Base-by-base conservation (phyloP, 2,888 invertebrate genomes). In the Thyatira batis region DNA sequence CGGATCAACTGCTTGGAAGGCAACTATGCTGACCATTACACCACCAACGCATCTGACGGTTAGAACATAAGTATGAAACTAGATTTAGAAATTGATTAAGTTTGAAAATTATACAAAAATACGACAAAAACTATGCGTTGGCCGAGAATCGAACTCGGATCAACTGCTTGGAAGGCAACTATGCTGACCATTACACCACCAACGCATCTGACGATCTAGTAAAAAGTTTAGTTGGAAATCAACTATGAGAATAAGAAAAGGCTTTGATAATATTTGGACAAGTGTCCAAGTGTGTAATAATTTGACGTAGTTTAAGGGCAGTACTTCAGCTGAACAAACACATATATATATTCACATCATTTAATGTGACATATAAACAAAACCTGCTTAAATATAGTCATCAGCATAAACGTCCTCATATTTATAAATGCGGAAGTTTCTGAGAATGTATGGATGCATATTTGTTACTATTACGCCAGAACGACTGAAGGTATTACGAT, bases 161-260 rank as follows among this genome's bases (percentile, higher is more conserved):
- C 92, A 92, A 92, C 92, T 92, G 92, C 92, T 92, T 92, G 92
- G 92, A 92, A 92, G 92, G 92, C 92, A 92, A 92, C 92, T 92
- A 92, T 92, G 92, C 92, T 92, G 90, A 92, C 92, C 92, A 92
- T 92, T 92, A 92, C 92, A 92, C 92, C 92, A 92, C 92, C 92
- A 83, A 88, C 92, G 92, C 92, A 72, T 25, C 56, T 80, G 61
- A 0, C 0, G 0, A 0, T 11, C 11, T 8, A 13, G 11, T 17
- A 0, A 5, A 48, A 28, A 20, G 10, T 48, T 11, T 0, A 13
- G 2, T 17, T 17, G 2, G 1, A 39, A 17, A 33, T 33, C 13
- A n/a, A 33, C 13, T 5, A 11, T 11, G n/a, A 11, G 11, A 28
- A 33, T 2, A 33, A 13, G 4, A 2, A 0, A 33, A 11, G 1